These are phyloP conservation scores for Vireo altiloquus DNA, from an alignment of 2,113 vertebrate genomes.

Conservation along the genomic window DNA sequence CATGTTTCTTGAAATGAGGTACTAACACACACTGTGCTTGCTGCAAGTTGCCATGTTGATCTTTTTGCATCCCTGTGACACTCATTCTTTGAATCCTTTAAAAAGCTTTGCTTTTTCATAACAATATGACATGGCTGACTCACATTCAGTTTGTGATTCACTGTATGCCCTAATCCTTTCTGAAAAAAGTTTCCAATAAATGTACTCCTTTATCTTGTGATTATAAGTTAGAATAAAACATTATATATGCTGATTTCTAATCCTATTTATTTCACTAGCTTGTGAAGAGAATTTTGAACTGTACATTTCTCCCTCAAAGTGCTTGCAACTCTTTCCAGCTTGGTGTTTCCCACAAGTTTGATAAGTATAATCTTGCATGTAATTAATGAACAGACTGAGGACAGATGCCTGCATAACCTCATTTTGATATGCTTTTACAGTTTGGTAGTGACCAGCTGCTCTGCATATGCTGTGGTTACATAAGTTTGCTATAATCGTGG, in stretches of 20 bases:
- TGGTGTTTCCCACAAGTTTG: not conserved
- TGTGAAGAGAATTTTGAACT: not conserved
- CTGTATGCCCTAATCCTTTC: not conserved
- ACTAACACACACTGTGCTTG: not conserved
- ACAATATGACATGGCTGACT: not conserved
- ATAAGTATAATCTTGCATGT: not conserved
- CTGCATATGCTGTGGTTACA: not conserved
- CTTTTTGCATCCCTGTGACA: not conserved
- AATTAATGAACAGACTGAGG: constrained; percentile 8
- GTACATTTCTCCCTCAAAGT: not conserved
- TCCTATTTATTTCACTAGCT: not conserved
- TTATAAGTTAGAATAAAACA: not conserved
- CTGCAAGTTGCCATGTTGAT: not conserved
- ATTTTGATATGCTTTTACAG: not conserved
- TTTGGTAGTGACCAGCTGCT: constrained; percentile 38
- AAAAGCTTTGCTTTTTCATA: not conserved
- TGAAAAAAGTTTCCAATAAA: not conserved
- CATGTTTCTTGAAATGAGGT: not conserved
- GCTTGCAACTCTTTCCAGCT: not conserved
- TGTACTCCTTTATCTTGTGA: not conserved
- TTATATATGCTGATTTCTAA: not conserved
- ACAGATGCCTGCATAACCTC: constrained; percentile 35
- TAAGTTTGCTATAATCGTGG: not conserved
- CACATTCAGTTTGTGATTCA: constrained; percentile 15
- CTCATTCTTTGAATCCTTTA: not conserved